A percentile compares a stretch with the other conserved stretches of the same genome.
Evolutionary conservation across 2,797 vertebrate species (phyloP).

Genomic region (Peromyscus melanophrys): DNA sequence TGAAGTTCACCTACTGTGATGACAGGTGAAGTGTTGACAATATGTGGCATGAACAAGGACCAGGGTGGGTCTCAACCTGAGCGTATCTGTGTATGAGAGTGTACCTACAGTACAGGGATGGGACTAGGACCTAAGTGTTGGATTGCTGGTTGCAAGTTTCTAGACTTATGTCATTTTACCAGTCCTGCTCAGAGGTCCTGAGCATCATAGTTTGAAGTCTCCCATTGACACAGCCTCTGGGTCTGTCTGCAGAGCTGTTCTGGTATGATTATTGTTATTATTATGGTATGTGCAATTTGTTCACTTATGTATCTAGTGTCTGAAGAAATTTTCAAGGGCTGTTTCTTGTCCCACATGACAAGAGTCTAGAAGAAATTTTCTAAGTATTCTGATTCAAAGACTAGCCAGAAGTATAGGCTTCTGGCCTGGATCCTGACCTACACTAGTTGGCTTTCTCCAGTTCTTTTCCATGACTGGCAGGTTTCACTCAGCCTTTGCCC

Average conservation of each 20-base stretch:
- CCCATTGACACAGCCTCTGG: rapidly evolving
- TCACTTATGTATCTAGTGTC: not conserved
- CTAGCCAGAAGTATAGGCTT: not conserved
- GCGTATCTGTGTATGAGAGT: not conserved
- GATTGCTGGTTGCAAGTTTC: not conserved
- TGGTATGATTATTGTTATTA: not conserved
- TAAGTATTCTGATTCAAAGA: not conserved
- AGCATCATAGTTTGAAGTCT: not conserved
- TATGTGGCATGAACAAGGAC: rapidly evolving
- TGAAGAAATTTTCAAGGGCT: not conserved
- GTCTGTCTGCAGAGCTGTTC: not conserved
- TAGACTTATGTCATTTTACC: not conserved
- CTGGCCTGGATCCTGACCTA: not conserved
- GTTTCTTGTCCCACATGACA: not conserved
- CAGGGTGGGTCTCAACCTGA: not conserved
- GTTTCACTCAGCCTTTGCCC: not conserved
- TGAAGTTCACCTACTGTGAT: constrained; percentile 99
- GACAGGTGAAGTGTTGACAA: constrained; percentile 91
- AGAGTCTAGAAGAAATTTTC: not conserved
- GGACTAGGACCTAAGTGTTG: no score
- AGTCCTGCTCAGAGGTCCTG: not conserved
- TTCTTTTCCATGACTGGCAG: not conserved
- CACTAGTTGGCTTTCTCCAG: rapidly evolving
- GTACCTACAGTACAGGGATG: no score
- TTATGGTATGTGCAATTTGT: not conserved